Evolutionary conservation across 2,888 invertebrate genomes (phyloP), one percentile per base, ranked within the genome.

Genomic region (Drosophila paracracens): DNA sequence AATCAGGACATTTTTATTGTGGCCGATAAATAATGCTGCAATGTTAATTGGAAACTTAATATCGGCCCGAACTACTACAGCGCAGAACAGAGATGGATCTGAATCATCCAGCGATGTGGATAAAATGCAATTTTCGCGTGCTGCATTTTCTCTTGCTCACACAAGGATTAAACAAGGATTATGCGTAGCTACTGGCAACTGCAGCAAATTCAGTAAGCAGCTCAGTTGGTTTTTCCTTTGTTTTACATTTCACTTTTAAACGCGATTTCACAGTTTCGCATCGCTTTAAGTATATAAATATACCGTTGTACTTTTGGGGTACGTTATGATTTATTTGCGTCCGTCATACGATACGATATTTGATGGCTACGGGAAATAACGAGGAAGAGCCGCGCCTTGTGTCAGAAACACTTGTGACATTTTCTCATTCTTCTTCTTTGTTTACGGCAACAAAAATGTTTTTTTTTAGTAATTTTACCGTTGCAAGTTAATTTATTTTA

Each of bases 41-140:
- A 82, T 87, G 87, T 91, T 91, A 91, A 91, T 91, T 92, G 88
- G 92, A 91, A 91, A 92, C 87, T 85, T 85, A 90, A 91, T 91
- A 91, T 84, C 65, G 40, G 40, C 29, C 62, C 40, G 54, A 43
- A 35, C 58, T 35, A 43, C 51, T 18, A 35, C 8, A 53, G 13
- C 21, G 40, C 4, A 16, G 46, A 33, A 35, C 25, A 67, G 50
- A 29, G 38, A 43, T 6, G 21, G 36, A n/a, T 27, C 25, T 25
- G 25, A 46, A 16, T 18, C 46, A 46, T 27, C 27, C 31, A 21
- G 50, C 1, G 35, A 40, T 43, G 25, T 36, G 16, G n/a, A 62
- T n/a, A 31, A 29, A 74, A 29, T 74, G 73, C 62, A 74, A 56
- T 73, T 78, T 79, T 73, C 63, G 72, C 38, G 29, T 61, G 38